A percentile compares a stretch with the other conserved stretches of the same genome.
phyloP scores from a whole-genome alignment of 2,797 vertebrate species.

The Oryzias sinensis region DNA sequence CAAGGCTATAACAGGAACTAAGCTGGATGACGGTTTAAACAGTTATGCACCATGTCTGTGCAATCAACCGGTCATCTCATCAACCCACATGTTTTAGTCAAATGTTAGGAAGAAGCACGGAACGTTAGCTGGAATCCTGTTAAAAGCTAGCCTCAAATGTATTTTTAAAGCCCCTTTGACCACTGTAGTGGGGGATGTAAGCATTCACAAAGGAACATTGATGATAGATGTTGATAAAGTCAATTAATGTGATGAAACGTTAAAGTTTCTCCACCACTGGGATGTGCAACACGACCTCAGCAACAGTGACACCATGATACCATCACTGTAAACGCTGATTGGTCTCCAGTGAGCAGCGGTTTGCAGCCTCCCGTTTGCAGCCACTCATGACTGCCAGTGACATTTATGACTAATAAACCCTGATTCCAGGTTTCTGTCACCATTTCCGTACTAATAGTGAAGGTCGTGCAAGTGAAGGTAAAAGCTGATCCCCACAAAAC shows the following conservation, averaged over 20 bases:
- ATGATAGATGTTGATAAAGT: slow-evolving; percentile 29
- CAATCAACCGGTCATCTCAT: too few species aligned
- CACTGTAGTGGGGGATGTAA: slow-evolving; percentile 15
- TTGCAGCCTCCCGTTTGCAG: slow-evolving; percentile 33
- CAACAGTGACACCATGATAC: slow-evolving; percentile 24
- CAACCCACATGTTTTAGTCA: too few species aligned
- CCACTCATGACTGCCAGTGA: slow-evolving; percentile 14
- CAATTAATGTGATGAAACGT: slow-evolving; percentile 32
- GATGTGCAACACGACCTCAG: slow-evolving; percentile 12
- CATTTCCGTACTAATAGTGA: slow-evolving; percentile 7
- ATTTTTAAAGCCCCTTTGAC: slow-evolving; percentile 23
- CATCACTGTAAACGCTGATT: slow-evolving; percentile 25
- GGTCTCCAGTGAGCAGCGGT: slow-evolving; percentile 35
- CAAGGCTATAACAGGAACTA: too few species aligned
- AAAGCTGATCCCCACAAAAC: slow-evolving; percentile 3
- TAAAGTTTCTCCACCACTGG: slow-evolving; percentile 27
- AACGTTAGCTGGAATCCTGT: slow-evolving; percentile 27
- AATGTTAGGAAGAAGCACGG: slow-evolving; percentile 22
- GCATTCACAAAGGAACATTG: neutral
- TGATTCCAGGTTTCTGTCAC: slow-evolving; percentile 10
- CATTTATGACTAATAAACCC: slow-evolving; percentile 10
- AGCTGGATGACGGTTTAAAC: too few species aligned
- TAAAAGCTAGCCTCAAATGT: slow-evolving; percentile 39
- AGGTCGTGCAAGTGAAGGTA: slow-evolving; percentile 1
- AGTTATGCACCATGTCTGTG: too few species aligned